These are phyloP conservation scores for Ibidorhyncha struthersii DNA, from an alignment of 2,113 vertebrate species.

Conservation along the genomic window DNA sequence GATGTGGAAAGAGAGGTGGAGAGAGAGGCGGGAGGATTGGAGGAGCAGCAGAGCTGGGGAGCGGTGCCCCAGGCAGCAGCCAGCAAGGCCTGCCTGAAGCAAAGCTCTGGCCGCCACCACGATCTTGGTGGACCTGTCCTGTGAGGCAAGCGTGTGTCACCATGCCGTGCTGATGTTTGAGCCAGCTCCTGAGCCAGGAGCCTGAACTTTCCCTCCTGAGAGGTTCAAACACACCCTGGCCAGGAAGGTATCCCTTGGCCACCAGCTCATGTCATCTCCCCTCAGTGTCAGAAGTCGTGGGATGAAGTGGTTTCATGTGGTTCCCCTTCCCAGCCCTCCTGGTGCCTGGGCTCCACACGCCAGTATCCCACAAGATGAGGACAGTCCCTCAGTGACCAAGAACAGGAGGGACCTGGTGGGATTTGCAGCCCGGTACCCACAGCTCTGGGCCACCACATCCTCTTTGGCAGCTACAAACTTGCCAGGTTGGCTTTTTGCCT, in stretches of 20 bases:
- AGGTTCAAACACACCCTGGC: not conserved
- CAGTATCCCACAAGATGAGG: not conserved
- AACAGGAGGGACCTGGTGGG: not conserved
- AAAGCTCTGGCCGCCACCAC: not conserved
- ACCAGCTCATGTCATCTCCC: not conserved
- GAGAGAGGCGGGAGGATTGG: not conserved
- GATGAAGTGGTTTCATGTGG: not conserved
- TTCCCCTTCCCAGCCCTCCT: not conserved
- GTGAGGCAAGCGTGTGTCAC: not conserved
- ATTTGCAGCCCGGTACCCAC: not conserved
- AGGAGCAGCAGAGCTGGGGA: not conserved
- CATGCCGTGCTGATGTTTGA: accelerated
- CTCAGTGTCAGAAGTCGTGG: not conserved
- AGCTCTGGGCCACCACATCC: not conserved
- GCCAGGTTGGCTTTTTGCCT: not conserved
- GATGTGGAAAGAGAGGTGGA: not conserved
- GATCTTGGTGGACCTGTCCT: not conserved
- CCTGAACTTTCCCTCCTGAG: not conserved
- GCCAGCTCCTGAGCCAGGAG: not conserved
- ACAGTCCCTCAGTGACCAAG: not conserved
- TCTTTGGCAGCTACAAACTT: not conserved
- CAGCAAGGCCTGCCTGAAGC: not conserved
- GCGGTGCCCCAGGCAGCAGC: not conserved
- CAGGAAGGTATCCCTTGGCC: not conserved
- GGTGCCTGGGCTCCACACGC: not conserved